Evolutionary conservation across 2,113 vertebrate genomes (phyloP), one percentile per base, ranked within the genome.

Genomic region (Struthidea cinerea): DNA sequence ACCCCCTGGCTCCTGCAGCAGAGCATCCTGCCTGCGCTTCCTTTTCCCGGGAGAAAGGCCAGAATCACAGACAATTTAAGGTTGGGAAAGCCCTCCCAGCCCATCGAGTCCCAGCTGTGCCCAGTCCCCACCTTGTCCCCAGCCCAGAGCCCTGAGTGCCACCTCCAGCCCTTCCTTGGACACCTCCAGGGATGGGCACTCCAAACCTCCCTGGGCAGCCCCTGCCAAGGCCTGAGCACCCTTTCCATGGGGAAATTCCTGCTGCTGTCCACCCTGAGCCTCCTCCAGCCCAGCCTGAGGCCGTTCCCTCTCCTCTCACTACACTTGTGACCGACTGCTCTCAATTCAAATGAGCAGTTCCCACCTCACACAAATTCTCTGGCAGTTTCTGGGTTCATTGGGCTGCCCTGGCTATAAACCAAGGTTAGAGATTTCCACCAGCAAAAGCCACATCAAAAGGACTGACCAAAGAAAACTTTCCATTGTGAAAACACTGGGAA

Each of bases 201-300:
- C 22, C 37, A 24, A 11, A 7, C 19, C 19, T 13, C n/a, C 46
- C 69, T 7, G 39, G 28, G 77, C n/a, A 67, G 8, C 22, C 14
- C 55, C 56, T 14, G 0, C 27, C 44, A n/a, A 6, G 0, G 10
- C n/a, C 52, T 67, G 44, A 39, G 8, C 53, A 0, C 10, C 50
- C 53, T 60, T 52, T n/a, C 60, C 61, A n/a, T 10, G 30, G 1
- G 1, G 46, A 41, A 60, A 60, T 47, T 60, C 61, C 53, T 89
- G 2, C 68, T 18, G 15, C 0, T 37, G 16, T 2, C 44, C 53
- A 20, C 0, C 4, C 52, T 3, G 13, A 52, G 6, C 53, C 65
- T 52, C 2, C 52, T 37, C 52, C 67, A 69, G 0, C 0, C 0
- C 52, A 67, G 52, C 28, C n/a, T 18, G 53, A 41, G 37, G 53